Evolutionary conservation across 2,797 vertebrate genomes (phyloP).

Genomic region (Gallirallus australis): DNA sequence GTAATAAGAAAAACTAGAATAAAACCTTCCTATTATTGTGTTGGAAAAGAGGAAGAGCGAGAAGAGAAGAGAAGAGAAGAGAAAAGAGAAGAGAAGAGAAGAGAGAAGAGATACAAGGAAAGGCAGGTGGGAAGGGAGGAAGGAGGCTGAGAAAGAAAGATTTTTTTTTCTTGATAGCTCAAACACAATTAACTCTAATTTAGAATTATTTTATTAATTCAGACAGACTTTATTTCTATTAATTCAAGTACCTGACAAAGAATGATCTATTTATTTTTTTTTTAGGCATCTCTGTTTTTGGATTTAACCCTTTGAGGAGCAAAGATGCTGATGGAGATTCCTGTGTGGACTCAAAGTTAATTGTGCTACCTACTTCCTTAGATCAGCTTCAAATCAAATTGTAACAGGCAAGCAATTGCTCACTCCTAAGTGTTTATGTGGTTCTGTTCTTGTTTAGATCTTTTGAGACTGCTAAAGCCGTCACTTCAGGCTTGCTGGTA

Average conservation of each 20-base stretch:
- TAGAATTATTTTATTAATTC: background rate
- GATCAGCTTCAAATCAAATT: constrained; percentile 12
- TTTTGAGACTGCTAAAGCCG: background rate
- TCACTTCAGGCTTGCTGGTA: background rate
- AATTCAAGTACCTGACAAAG: background rate
- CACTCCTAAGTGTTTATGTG: background rate
- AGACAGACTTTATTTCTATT: fast-evolving
- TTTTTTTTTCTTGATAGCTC: background rate
- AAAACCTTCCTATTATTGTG: background rate
- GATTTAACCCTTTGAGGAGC: constrained; percentile 1
- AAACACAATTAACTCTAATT: background rate
- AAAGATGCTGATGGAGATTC: background rate
- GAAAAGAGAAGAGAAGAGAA: no score
- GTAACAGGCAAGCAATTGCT: background rate
- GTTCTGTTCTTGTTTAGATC: constrained; percentile 18
- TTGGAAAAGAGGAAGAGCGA: background rate
- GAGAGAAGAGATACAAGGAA: no score
- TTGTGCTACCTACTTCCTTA: background rate
- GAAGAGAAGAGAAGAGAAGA: no score
- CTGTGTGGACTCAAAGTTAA: background rate
- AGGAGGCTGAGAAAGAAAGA: background rate
- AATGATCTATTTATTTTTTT: background rate
- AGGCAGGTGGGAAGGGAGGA: no score
- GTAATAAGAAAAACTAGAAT: background rate
- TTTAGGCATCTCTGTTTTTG: background rate